These are phyloP conservation scores for Pachyuromys duprasi DNA, from an alignment of 2,797 vertebrate genomes.

Conservation along the genomic window DNA sequence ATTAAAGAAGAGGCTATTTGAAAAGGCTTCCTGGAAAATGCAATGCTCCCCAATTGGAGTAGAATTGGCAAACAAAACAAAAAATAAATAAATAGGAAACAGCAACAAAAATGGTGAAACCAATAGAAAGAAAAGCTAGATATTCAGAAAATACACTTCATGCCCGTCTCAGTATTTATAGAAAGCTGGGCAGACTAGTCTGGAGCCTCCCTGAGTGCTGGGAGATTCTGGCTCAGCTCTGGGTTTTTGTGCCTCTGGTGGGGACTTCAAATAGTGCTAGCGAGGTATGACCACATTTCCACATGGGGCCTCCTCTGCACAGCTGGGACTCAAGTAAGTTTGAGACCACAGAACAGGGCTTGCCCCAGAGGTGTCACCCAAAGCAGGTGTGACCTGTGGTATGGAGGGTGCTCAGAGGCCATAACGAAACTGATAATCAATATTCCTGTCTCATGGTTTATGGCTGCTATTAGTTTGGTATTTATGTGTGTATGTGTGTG, in stretches of 20 bases:
- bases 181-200: conserved; percentile 49
- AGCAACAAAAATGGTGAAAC: conserved; percentile 69
- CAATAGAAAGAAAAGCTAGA: conserved; percentile 71
- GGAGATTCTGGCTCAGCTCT: conserved; percentile 5
- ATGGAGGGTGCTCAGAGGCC: not conserved
- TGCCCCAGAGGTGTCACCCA: not conserved
- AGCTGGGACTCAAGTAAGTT: not conserved
- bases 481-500: not conserved
- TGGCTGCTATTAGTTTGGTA: not conserved
- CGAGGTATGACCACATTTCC: not conserved
- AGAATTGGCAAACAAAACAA: conserved; percentile 30
- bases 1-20: conserved; percentile 1
- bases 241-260: conserved; percentile 6
- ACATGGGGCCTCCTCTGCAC: not conserved
- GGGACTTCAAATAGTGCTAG: not conserved
- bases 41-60: conserved; percentile 65
- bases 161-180: conserved; percentile 70
- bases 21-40: conserved; percentile 70
- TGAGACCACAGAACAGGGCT: not conserved
- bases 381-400: not conserved
- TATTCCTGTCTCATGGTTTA: not conserved
- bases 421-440: not conserved
- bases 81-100: conserved; percentile 39
- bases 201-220: not conserved
- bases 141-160: conserved; percentile 74